phyloP scores from a whole-genome alignment of 2,797 vertebrate genomes.

The Oreonectes daqikongensis region DNA sequence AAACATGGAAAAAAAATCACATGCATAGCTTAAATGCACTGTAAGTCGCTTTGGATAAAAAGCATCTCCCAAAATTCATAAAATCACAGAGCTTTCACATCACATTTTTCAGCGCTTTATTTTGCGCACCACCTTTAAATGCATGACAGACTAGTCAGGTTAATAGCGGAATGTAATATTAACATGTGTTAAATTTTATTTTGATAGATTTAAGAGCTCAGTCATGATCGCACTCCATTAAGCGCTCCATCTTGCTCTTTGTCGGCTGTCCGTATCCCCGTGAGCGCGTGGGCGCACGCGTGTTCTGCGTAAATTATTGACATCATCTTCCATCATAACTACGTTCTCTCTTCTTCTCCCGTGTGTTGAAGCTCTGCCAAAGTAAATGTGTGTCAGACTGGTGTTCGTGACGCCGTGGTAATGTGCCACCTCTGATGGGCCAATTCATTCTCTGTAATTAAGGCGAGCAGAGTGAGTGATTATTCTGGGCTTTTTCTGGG shows the following conservation, averaged over 20 bases:
- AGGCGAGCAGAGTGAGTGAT: constrained; percentile 47
- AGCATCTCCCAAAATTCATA: too few species aligned
- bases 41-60: too few species aligned
- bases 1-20: neutral
- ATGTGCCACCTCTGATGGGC: constrained; percentile 46
- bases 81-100: too few species aligned
- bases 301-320: constrained; percentile 41
- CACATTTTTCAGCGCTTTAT: too few species aligned
- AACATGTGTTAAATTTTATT: neutral
- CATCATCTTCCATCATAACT: constrained; percentile 19
- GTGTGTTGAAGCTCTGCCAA: constrained; percentile 36
- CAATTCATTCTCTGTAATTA: constrained; percentile 59
- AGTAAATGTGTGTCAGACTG: constrained; percentile 19
- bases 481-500: constrained; percentile 43
- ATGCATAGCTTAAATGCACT: too few species aligned
- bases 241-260: neutral
- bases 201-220: constrained; percentile 18
- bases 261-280: neutral
- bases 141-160: constrained; percentile 3
- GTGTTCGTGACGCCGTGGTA: constrained; percentile 3
- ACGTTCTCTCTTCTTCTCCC: neutral
- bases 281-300: neutral
- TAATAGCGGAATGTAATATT: constrained; percentile 10
- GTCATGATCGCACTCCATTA: neutral
- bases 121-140: neutral